These are phyloP conservation scores for Montipora foliosa DNA, from an alignment of 64 coral and sea anemone species.

Conservation along the genomic window DNA sequence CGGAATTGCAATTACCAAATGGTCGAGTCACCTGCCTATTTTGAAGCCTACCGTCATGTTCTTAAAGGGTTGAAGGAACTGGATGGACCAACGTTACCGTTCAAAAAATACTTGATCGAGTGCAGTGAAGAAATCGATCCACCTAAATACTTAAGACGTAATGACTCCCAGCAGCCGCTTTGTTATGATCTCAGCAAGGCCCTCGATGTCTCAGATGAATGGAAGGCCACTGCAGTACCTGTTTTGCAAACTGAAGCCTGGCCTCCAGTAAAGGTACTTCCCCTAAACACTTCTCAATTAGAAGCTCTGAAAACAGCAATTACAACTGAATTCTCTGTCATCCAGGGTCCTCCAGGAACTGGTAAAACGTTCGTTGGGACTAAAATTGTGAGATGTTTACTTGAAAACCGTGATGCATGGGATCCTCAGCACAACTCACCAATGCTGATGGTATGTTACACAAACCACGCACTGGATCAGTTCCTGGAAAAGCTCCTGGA, in stretches of 20 bases:
- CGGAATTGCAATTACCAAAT: slow-evolving; percentile 9
- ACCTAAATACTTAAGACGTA: slow-evolving; percentile 32
- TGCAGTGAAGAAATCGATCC: slow-evolving; percentile 26
- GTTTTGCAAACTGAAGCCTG: slow-evolving; percentile 58
- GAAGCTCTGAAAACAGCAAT: slow-evolving; percentile 82
- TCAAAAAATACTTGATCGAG: slow-evolving; percentile 14
- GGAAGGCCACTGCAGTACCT: slow-evolving; percentile 31
- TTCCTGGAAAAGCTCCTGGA: slow-evolving; percentile 54
- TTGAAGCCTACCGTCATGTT: slow-evolving; percentile 77
- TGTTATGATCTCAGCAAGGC: slow-evolving; percentile 56
- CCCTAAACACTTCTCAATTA: slow-evolving; percentile 76
- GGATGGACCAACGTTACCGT: slow-evolving; percentile 1
- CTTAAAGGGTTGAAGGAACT: slow-evolving; percentile 68
- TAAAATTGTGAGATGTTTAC: slow-evolving; percentile 70
- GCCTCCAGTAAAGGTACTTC: slow-evolving; percentile 51
- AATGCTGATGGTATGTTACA: slow-evolving; percentile 67
- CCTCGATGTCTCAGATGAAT: slow-evolving; percentile 5
- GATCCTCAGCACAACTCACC: slow-evolving; percentile 18
- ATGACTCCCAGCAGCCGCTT: background rate
- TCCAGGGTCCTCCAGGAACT: slow-evolving; percentile 93
- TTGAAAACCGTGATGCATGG: slow-evolving; percentile 63
- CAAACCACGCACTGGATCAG: slow-evolving; percentile 69
- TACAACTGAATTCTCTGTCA: slow-evolving; percentile 88
- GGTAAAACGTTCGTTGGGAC: slow-evolving; percentile 91
- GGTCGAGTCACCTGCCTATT: slow-evolving; percentile 67